Evolutionary conservation across 1,140 invertebrate species (phyloP).

Genomic region (Drosophila ironensis): DNA sequence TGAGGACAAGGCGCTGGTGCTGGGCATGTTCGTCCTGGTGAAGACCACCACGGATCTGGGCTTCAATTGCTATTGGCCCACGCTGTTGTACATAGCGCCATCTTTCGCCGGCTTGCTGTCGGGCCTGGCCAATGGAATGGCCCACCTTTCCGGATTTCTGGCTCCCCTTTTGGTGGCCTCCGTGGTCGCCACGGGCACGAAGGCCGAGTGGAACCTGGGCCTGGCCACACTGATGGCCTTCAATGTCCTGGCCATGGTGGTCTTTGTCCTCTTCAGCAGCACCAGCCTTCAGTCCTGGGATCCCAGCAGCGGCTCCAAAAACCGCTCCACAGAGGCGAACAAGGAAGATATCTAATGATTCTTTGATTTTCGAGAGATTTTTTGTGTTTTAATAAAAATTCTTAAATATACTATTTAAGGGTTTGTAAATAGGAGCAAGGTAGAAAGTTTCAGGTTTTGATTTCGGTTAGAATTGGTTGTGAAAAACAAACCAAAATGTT

Average conservation of each 20-base stretch:
- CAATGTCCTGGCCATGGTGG: neutral
- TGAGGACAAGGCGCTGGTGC: neutral
- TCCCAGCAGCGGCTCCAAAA: too few relatives aligned
- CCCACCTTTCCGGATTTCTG: neutral
- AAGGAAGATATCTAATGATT: too few relatives aligned
- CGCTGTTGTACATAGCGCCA: neutral
- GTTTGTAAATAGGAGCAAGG: too few relatives aligned
- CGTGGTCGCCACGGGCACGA: neutral
- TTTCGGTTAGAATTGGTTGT: too few relatives aligned
- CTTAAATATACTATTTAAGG: too few relatives aligned
- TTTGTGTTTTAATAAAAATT: too few relatives aligned
- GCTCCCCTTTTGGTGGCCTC: neutral
- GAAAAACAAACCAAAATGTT: too few relatives aligned
- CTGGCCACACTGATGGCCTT: neutral
- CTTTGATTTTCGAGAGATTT: too few relatives aligned
- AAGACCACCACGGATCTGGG: neutral
- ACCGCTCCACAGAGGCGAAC: too few relatives aligned
- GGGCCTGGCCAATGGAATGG: neutral
- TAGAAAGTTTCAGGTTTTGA: too few relatives aligned
- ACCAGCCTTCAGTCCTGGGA: neutral
- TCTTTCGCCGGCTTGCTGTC: neutral
- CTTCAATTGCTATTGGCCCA: neutral
- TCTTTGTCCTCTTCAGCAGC: neutral
- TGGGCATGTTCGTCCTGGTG: neutral
- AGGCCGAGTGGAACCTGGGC: neutral